Percentiles rank a stretch among this genome's conserved stretches.
These are phyloP conservation scores for Drosophila pachea DNA, from an alignment of 1,140 invertebrate species.

Conservation along the genomic window DNA sequence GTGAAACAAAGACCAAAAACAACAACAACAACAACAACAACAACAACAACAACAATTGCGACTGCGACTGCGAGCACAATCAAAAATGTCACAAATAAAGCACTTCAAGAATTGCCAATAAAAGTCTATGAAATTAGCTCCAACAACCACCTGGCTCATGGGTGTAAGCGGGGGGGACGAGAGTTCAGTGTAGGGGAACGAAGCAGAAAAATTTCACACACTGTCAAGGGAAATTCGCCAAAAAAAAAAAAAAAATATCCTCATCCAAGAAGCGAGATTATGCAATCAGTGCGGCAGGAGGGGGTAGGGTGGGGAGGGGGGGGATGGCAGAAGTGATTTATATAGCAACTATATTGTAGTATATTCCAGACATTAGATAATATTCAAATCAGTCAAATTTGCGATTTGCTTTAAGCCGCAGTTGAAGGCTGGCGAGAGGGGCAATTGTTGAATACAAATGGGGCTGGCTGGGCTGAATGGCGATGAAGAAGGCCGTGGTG, in stretches of 20 bases:
- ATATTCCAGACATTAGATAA: not conserved
- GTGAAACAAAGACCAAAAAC: constrained; percentile 7
- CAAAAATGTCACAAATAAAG: constrained; percentile 48
- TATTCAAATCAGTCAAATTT: not conserved
- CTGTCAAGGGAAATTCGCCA: no score
- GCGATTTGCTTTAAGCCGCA: no score
- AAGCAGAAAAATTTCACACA: no score
- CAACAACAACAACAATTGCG: not conserved
- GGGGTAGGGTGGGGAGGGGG: no score
- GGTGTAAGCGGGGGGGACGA: not conserved
- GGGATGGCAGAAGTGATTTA: no score
- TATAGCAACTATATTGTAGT: no score
- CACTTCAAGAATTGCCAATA: constrained; percentile 29
- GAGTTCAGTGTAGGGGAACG: no score
- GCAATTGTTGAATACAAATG: constrained; percentile 32
- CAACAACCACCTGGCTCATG: constrained; percentile 18
- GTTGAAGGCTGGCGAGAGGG: not conserved
- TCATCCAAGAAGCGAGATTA: no score
- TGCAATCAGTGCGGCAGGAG: no score
- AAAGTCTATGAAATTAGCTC: no score
- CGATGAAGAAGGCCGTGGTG: not conserved
- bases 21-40: constrained; percentile 20
- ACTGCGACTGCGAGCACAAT: constrained; percentile 24
- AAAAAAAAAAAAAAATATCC: no score
- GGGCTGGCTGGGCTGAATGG: not conserved